Base-by-base conservation (phyloP, 2,113 vertebrate genomes). In the Dasypus novemcinctus region DNA sequence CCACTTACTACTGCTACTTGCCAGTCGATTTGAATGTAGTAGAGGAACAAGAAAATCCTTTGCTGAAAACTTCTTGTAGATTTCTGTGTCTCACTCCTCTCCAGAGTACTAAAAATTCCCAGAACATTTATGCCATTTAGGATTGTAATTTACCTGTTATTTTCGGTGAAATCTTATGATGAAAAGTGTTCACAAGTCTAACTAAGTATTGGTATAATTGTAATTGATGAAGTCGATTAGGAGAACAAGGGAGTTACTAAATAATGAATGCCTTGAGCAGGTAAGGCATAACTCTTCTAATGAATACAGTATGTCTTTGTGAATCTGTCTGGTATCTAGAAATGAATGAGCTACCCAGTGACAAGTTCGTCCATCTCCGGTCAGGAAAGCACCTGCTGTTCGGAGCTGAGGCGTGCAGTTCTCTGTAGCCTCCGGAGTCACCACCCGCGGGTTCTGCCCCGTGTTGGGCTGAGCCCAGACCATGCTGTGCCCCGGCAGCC, bases 171-270 rank as follows among this genome's bases (percentile, higher is more conserved):
- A 25, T 23, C 33, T n/a, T 13, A 4, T 54, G 89, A 66, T 68
- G 36, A 0, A 49, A 57, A 57, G 54, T 13, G 2, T 7, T 12
- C 49, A 21, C n/a, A 12, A 18, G 81, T 75, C 61, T 72, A 27
- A 33, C 27, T 15, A 25, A 7, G 25, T 20, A 27, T 46, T 43
- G 52, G 5, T 46, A 41, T 10, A 71, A 25, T 74, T 49, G 25
- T 94, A 52, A 83, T 17, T 31, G 90, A 85, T 69, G 49, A 38
- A 14, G 68, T 25, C 8, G 1, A 17, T 84, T 13, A 46, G 52
- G 49, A 59, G 93, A 95, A 89, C 74, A 85, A 52, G 91, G 38
- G 4, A 14, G 86, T 12, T 31, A 6, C 92, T 79, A 36, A 57
- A 61, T 71, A 75, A n/a, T 59, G 14, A 54, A 46, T 38, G 43